Conservation (phyloP, 2,797 vertebrate species). For the Paedocypris micromegethes region DNA sequence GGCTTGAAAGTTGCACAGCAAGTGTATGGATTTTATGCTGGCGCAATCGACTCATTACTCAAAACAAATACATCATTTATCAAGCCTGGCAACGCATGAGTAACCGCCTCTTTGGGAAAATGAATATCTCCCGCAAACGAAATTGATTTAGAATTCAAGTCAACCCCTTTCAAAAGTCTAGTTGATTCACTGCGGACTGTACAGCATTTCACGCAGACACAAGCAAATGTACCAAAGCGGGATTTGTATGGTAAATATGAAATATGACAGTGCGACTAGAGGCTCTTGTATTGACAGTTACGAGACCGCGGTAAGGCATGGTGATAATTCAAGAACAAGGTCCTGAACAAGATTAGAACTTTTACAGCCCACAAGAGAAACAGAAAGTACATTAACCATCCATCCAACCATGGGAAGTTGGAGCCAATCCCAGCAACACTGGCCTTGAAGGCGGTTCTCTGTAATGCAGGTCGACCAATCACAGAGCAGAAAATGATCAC, state of each 20-base stretch:
- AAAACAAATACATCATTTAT: conserved; percentile 72
- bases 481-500: too few relatives aligned
- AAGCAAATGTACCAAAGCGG: conserved; percentile 9
- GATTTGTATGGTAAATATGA: not conserved
- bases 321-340: too few relatives aligned
- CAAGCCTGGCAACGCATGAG: conserved; percentile 62
- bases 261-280: not conserved
- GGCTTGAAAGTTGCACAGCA: conserved; percentile 59
- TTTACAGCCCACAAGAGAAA: not conserved
- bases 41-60: conserved; percentile 68
- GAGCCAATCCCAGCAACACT: too few relatives aligned
- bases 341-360: not conserved
- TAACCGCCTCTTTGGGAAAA: conserved; percentile 50
- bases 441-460: too few relatives aligned
- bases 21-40: conserved; percentile 65
- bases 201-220: conserved; percentile 8
- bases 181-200: conserved; percentile 16
- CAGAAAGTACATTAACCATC: not conserved
- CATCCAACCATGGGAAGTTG: too few relatives aligned
- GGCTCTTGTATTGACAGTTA: too few relatives aligned
- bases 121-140: conserved; percentile 55
- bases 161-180: conserved; percentile 38
- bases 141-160: conserved; percentile 64
- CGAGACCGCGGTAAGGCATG: too few relatives aligned
- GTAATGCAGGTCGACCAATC: too few relatives aligned